These are phyloP conservation scores for Gonioctena quinquepunctata DNA, from an alignment of 1,140 invertebrate species.

Conservation along the genomic window DNA sequence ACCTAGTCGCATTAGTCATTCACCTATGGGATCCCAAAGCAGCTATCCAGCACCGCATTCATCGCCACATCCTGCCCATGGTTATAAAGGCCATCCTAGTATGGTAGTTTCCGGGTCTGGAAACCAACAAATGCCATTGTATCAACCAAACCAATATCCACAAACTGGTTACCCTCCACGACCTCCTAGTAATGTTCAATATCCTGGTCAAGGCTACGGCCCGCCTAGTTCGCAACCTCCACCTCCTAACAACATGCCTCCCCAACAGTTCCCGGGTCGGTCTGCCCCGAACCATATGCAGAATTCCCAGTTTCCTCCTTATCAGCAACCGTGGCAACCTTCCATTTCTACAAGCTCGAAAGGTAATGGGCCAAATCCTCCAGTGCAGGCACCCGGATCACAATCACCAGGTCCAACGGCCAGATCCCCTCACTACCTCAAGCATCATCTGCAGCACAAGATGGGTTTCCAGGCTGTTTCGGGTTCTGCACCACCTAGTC, in stretches of 20 bases:
- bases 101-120: constrained; percentile 60
- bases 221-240: constrained; percentile 42
- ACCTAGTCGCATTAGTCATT: constrained; percentile 72
- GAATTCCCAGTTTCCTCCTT: constrained; percentile 59
- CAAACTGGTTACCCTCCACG: constrained; percentile 63
- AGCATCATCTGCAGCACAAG: constrained; percentile 71
- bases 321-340: constrained; percentile 56
- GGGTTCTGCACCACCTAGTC: constrained; percentile 61
- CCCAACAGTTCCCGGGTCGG: constrained; percentile 57
- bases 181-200: constrained; percentile 57
- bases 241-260: constrained; percentile 54
- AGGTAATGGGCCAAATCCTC: constrained; percentile 37
- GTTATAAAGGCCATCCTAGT: constrained; percentile 57
- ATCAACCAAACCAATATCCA: constrained; percentile 60
- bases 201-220: constrained; percentile 59
- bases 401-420: constrained; percentile 52
- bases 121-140: constrained; percentile 54
- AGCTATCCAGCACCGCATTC: constrained; percentile 71
- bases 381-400: constrained; percentile 48
- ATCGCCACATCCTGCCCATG: constrained; percentile 54
- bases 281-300: constrained; percentile 60
- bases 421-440: constrained; percentile 65
- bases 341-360: constrained; percentile 25
- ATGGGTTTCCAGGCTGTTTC: constrained; percentile 60
- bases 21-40: constrained; percentile 72